phyloP scores from a whole-genome alignment of 1,140 invertebrate genomes.

The Bicyclus anynana region DNA sequence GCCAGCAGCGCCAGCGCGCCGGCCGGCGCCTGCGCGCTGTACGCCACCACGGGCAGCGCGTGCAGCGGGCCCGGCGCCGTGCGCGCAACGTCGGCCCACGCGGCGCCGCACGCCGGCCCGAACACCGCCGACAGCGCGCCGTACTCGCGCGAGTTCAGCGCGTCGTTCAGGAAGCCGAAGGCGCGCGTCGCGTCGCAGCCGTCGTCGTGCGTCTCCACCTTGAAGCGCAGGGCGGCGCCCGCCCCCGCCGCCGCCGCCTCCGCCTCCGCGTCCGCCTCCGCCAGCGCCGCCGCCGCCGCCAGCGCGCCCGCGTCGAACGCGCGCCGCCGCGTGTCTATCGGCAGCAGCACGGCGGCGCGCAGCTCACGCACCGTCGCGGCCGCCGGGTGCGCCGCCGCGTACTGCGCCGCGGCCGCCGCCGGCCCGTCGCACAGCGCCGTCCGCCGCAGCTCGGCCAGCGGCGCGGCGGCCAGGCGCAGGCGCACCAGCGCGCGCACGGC shows the following conservation, averaged over 20 bases:
- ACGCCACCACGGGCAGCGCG: constrained; percentile 45
- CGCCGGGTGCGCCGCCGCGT: constrained; percentile 28
- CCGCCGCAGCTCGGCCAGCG: constrained; percentile 27
- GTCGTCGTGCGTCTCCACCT: constrained; percentile 49
- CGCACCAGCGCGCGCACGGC: constrained; percentile 30
- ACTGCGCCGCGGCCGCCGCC: constrained; percentile 20
- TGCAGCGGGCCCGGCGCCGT: constrained; percentile 33
- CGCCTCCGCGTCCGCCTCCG: constrained; percentile 30
- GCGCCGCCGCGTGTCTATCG: constrained; percentile 30
- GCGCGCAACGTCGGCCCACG: constrained; percentile 49
- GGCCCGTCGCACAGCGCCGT: constrained; percentile 16
- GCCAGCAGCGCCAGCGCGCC: constrained; percentile 30
- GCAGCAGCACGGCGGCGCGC: constrained; percentile 40
- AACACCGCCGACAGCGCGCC: constrained; percentile 48
- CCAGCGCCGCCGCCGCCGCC: constrained; percentile 35
- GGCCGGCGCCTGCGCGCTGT: constrained; percentile 44
- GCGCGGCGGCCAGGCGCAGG: constrained; percentile 15
- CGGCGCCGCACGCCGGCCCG: constrained; percentile 55
- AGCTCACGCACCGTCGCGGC: constrained; percentile 24
- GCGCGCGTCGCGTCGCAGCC: constrained; percentile 43
- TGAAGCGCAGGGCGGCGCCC: constrained; percentile 22
- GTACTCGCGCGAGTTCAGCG: constrained; percentile 43
- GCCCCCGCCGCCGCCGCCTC: constrained; percentile 37
- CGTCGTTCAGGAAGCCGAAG: constrained; percentile 47
- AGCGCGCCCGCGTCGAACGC: constrained; percentile 33